A percentile compares a stretch with the other conserved stretches of the same genome.
Conservation (phyloP, 2,888 invertebrate species). For the Rhamnusium bicolor region DNA sequence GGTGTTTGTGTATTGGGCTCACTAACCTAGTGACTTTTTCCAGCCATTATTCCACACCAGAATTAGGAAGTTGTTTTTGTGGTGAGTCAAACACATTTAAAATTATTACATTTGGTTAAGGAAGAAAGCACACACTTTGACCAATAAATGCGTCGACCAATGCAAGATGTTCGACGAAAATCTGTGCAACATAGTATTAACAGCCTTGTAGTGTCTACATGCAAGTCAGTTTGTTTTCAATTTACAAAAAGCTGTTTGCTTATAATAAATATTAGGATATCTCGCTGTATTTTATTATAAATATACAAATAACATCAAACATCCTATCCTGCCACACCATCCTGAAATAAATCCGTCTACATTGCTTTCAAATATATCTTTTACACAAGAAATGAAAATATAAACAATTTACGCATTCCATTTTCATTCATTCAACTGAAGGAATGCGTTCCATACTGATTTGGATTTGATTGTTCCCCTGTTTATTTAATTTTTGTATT, state of each 20-base stretch:
- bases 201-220: not conserved
- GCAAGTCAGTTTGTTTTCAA: not conserved
- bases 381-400: constrained; percentile 14
- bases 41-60: too few species aligned
- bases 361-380: constrained; percentile 16
- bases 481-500: not conserved
- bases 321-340: constrained; percentile 2
- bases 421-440: constrained; percentile 5
- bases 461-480: not conserved
- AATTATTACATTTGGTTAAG: too few species aligned
- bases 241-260: constrained; percentile 9
- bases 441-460: constrained; percentile 9
- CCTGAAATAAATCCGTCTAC: constrained; percentile 30
- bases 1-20: too few species aligned
- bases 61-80: too few species aligned
- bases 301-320: constrained; percentile 16
- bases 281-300: not conserved
- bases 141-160: too few species aligned
- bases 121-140: too few species aligned
- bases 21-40: too few species aligned
- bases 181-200: too few species aligned
- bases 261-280: constrained; percentile 4
- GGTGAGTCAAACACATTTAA: too few species aligned
- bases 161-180: too few species aligned
- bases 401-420: constrained; percentile 23